Percentiles rank a stretch among this genome's conserved stretches.
Evolutionary conservation across 2,113 vertebrate genomes (phyloP).

Genomic region (Eupsittula cactorum): DNA sequence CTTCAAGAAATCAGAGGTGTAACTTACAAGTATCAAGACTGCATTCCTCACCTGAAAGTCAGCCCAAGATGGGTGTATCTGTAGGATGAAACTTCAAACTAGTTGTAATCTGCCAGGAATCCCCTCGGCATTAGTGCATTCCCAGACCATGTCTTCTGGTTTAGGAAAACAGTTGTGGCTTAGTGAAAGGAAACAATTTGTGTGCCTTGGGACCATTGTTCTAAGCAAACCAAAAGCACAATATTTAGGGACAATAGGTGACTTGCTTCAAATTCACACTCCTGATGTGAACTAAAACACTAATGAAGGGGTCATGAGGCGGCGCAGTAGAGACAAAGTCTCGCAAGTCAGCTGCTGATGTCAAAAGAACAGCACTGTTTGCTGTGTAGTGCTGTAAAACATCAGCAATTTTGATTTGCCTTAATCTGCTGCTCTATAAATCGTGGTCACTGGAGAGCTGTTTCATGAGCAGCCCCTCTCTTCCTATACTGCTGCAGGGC

Average conservation of each 20-base stretch:
- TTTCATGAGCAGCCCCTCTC: neutral
- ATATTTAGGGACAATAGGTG: neutral
- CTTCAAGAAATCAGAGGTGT: neutral
- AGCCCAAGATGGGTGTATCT: neutral
- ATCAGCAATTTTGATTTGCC: neutral
- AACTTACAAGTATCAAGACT: neutral
- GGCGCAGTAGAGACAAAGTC: neutral
- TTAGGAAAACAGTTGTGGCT: constrained; percentile 18
- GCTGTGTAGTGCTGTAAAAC: neutral
- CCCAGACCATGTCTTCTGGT: neutral
- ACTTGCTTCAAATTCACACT: neutral
- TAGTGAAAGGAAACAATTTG: neutral
- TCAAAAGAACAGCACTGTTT: neutral
- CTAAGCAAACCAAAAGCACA: neutral
- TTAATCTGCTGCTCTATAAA: neutral
- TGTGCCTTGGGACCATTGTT: neutral
- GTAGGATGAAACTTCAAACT: constrained; percentile 1
- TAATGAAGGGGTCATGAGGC: neutral
- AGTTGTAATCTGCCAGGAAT: neutral
- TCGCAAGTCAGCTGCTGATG: neutral
- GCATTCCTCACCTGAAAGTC: neutral
- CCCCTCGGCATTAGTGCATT: neutral
- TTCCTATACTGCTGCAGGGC: neutral
- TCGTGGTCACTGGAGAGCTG: neutral
- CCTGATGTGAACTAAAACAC: neutral